phyloP scores from a whole-genome alignment of 2,797 vertebrate genomes.

The Carcharodon carcharias region DNA sequence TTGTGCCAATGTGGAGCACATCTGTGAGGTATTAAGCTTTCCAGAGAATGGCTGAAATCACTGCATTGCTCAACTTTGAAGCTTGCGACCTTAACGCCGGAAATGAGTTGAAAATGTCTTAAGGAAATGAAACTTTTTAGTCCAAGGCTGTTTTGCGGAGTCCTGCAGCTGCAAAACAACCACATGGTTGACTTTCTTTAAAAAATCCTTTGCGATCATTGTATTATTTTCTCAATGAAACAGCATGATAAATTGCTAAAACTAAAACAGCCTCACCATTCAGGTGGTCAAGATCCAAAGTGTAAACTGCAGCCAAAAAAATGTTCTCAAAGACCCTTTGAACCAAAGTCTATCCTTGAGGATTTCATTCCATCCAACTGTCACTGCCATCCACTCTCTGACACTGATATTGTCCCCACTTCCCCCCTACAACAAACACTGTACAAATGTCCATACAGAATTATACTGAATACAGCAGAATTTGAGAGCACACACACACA shows the following conservation, averaged over 20 bases:
- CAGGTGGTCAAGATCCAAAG: background rate
- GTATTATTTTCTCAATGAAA: background rate
- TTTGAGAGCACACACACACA: background rate
- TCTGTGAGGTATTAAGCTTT: background rate
- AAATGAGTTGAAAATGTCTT: conserved; percentile 14
- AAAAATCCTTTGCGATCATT: background rate
- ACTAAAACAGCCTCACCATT: background rate
- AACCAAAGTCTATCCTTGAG: background rate
- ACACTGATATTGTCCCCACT: background rate
- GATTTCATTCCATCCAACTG: background rate
- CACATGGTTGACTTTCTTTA: background rate
- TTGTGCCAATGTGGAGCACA: background rate
- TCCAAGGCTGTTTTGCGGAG: background rate
- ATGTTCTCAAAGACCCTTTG: background rate
- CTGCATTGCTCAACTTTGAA: background rate
- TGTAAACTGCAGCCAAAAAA: background rate
- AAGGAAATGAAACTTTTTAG: background rate
- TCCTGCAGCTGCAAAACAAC: background rate
- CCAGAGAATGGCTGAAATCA: background rate
- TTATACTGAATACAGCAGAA: background rate
- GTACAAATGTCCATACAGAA: background rate
- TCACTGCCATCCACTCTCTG: background rate
- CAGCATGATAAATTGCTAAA: background rate
- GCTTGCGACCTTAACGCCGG: background rate
- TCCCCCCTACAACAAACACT: background rate